phyloP scores from a whole-genome alignment of 2,797 vertebrate genomes.

The Chiroxiphia lanceolata region DNA sequence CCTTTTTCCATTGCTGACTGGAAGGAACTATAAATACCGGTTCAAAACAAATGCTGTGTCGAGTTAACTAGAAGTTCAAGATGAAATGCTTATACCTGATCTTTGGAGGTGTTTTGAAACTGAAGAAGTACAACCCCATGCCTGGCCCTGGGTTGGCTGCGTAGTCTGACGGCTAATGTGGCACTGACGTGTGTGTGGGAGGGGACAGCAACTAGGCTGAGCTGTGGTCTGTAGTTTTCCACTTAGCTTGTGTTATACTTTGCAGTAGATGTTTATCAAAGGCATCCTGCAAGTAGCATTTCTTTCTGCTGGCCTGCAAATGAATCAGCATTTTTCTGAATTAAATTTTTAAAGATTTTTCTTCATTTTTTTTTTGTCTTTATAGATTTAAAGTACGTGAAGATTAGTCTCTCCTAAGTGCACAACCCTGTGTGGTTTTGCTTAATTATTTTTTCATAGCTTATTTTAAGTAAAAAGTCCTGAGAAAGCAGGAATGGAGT shows the following conservation, averaged over 20 bases:
- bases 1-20: background rate
- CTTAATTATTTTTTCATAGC: background rate
- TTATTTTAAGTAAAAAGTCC: background rate
- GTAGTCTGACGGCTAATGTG: background rate
- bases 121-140: background rate
- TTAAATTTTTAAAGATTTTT: background rate
- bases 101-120: background rate
- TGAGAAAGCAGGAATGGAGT: background rate
- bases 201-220: background rate
- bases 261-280: background rate
- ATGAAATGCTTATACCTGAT: background rate
- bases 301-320: background rate
- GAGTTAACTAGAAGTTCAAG: background rate
- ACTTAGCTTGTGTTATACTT: background rate
- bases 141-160: background rate
- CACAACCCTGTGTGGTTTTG: background rate
- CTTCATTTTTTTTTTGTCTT: background rate
- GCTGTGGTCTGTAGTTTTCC: slow-evolving; percentile 39
- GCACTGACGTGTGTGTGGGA: background rate
- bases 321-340: background rate
- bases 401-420: background rate
- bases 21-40: background rate
- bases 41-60: background rate
- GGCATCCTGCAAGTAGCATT: background rate
- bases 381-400: background rate